phyloP scores from a whole-genome alignment of 2,888 invertebrate species.

The Yponomeuta malinellus region DNA sequence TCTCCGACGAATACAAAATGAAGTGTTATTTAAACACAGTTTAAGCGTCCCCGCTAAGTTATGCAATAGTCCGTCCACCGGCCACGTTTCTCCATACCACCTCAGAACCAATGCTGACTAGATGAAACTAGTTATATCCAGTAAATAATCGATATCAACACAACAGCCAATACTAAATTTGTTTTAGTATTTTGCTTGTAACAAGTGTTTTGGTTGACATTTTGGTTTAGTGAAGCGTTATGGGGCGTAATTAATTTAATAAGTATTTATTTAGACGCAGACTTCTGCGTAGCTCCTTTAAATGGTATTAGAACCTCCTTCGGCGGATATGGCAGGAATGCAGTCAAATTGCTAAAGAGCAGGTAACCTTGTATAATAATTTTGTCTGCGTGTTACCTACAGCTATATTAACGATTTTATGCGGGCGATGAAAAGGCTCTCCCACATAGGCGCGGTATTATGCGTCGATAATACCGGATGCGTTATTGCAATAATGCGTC shows the following conservation, averaged over 20 bases:
- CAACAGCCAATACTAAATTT: background rate
- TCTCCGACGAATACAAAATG: slow-evolving; percentile 28
- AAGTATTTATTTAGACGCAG: background rate
- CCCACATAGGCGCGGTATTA: too few species aligned
- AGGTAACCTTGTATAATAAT: background rate
- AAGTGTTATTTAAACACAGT: slow-evolving; percentile 29
- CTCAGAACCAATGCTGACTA: slow-evolving; percentile 35
- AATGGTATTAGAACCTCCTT: background rate
- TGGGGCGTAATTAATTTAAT: background rate
- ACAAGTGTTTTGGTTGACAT: background rate
- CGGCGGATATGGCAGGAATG: background rate
- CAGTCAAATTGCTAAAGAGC: background rate
- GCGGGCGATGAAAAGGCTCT: too few species aligned
- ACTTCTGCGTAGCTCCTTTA: background rate
- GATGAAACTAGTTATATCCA: slow-evolving; percentile 45
- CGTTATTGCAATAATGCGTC: too few species aligned
- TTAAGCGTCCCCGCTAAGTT: slow-evolving; percentile 38
- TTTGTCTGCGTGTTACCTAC: background rate
- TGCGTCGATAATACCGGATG: too few species aligned
- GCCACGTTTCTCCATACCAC: slow-evolving; percentile 44
- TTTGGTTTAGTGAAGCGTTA: background rate
- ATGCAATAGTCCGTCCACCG: slow-evolving; percentile 44
- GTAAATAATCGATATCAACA: slow-evolving; percentile 22
- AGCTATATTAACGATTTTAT: too few species aligned
- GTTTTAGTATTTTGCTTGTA: background rate